Evolutionary conservation across 2,888 invertebrate species (phyloP).

Genomic region (Parelbella ahira): DNA sequence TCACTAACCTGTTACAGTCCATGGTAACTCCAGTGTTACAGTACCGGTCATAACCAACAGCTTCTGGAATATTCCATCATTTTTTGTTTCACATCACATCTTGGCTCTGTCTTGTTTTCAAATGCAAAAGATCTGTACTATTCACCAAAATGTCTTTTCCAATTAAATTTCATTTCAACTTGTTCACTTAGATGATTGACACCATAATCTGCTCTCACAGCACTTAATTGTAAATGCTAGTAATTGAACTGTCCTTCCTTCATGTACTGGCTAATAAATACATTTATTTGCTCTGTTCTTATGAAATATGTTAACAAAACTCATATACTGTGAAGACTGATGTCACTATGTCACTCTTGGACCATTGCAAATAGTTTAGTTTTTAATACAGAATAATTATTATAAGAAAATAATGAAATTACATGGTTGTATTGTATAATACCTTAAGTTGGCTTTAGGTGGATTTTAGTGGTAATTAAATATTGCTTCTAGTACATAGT

Average conservation of each 20-base stretch:
- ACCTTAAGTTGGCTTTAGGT: too few species aligned
- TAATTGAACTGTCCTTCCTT: constrained; percentile 3
- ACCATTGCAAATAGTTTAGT: too few species aligned
- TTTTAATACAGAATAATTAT: too few species aligned
- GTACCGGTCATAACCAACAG: constrained; percentile 47
- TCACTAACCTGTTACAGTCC: constrained; percentile 64
- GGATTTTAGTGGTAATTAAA: too few species aligned
- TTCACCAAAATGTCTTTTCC: constrained; percentile 21
- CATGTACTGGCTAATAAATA: constrained; percentile 12
- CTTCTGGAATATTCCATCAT: constrained; percentile 34
- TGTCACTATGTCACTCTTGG: too few species aligned
- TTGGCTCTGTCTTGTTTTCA: constrained; percentile 29
- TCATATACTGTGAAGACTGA: too few species aligned
- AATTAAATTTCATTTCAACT: constrained; percentile 8
- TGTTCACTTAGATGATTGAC: constrained; percentile 14
- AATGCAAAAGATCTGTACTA: constrained; percentile 18
- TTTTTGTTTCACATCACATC: constrained; percentile 27
- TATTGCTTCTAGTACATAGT: too few species aligned
- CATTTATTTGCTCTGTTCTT: constrained; percentile 11
- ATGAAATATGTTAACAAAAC: constrained; percentile 3
- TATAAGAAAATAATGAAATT: too few species aligned
- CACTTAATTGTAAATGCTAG: constrained; percentile 1
- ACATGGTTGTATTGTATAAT: too few species aligned
- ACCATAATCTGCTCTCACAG: constrained; percentile 7
- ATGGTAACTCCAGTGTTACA: constrained; percentile 28